phyloP scores from a whole-genome alignment of 2,113 vertebrate genomes.

The Lamprologus lemairii region DNA sequence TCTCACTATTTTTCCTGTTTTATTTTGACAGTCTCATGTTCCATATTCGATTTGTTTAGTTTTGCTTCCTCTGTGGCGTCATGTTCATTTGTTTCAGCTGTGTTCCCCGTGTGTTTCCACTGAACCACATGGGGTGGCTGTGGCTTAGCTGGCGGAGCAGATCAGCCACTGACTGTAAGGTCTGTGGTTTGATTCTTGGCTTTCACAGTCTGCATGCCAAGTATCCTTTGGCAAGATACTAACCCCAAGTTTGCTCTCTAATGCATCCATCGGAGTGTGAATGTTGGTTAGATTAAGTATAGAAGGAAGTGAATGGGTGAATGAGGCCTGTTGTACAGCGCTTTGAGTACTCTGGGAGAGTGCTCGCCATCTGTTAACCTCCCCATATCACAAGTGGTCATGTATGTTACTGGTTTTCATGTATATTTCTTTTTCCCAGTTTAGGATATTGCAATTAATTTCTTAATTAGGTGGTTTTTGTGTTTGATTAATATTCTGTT shows the following conservation, averaged over 20 bases:
- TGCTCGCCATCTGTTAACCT: neutral
- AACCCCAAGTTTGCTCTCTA: neutral
- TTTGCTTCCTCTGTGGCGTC: neutral
- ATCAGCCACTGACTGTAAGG: neutral
- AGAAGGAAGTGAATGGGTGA: neutral
- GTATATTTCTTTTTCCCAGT: neutral
- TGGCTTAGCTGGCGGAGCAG: neutral
- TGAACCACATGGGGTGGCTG: neutral
- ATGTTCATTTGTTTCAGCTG: neutral
- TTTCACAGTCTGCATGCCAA: neutral
- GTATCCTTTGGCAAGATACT: neutral
- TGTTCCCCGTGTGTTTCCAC: neutral
- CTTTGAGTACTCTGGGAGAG: neutral
- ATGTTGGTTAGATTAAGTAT: neutral
- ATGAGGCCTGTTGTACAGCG: neutral
- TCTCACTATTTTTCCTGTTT: neutral
- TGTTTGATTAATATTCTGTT: neutral
- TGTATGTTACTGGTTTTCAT: neutral
- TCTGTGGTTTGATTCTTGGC: rapidly evolving
- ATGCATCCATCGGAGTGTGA: neutral
- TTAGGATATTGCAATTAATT: rapidly evolving
- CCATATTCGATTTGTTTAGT: neutral
- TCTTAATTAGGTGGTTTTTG: neutral
- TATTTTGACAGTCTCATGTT: neutral
- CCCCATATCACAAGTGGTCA: neutral